Percentiles rank a stretch among this genome's conserved stretches.
Conservation (phyloP, 2,888 invertebrate species). For the Troides helena region DNA sequence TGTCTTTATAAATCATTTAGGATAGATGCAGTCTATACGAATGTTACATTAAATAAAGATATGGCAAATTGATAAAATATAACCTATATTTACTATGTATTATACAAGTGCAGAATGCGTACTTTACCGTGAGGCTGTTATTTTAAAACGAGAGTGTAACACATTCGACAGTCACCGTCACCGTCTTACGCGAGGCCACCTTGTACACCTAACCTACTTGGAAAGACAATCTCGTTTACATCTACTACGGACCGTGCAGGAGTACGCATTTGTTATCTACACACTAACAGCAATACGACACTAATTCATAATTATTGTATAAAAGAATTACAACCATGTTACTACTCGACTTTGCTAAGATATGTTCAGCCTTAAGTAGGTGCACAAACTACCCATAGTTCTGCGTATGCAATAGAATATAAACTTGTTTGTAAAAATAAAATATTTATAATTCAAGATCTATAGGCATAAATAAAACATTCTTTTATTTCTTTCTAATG, state of each 20-base stretch:
- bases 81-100: constrained; percentile 12
- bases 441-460: not conserved
- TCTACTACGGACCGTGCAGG: constrained; percentile 9
- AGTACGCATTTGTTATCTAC: constrained; percentile 30
- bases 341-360: constrained; percentile 36
- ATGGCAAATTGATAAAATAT: constrained; percentile 43
- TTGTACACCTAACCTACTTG: constrained; percentile 7
- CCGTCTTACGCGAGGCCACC: not conserved
- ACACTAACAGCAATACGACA: constrained; percentile 26
- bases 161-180: not conserved
- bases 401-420: constrained; percentile 33
- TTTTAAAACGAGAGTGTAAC: not conserved
- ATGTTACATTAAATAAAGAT: constrained; percentile 55
- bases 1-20: constrained; percentile 44
- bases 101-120: not conserved
- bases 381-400: constrained; percentile 34
- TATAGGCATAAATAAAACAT: not conserved
- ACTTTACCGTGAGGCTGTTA: not conserved
- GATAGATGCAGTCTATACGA: constrained; percentile 58
- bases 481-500: not conserved
- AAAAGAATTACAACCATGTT: constrained; percentile 46
- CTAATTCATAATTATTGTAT: constrained; percentile 26
- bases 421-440: constrained; percentile 11
- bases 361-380: constrained; percentile 51
- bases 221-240: constrained; percentile 5